These are phyloP conservation scores for Tenthredo mesomela DNA, from an alignment of 2,888 invertebrate species.

Conservation along the genomic window DNA sequence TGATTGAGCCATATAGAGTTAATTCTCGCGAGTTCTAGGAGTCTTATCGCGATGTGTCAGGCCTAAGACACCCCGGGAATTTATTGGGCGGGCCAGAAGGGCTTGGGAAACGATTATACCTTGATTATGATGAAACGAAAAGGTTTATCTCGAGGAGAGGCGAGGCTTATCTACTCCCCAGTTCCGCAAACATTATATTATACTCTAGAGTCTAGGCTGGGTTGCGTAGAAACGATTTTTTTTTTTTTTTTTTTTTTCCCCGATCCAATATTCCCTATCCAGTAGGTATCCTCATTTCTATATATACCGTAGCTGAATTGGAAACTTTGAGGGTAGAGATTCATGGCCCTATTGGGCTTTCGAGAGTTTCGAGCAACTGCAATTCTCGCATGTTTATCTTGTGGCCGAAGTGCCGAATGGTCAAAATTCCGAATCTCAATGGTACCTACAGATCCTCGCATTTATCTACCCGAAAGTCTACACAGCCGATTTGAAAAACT, in stretches of 20 bases:
- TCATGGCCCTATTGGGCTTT: not conserved
- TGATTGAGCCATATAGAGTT: constrained; percentile 38
- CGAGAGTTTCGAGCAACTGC: not conserved
- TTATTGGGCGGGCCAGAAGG: constrained; percentile 22
- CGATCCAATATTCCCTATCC: not conserved
- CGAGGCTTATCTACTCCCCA: not conserved
- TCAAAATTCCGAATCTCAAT: too few relatives aligned
- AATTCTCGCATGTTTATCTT: not conserved
- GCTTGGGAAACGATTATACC: constrained; percentile 32
- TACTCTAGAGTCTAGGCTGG: not conserved
- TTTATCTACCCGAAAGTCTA: too few relatives aligned
- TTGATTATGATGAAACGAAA: constrained; percentile 39
- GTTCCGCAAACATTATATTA: not conserved
- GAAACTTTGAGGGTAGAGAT: not conserved
- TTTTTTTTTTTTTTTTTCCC: not conserved
- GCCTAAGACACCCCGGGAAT: constrained; percentile 33
- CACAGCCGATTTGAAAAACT: too few relatives aligned
- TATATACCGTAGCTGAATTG: not conserved
- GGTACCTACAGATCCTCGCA: too few relatives aligned
- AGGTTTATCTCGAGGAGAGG: constrained; percentile 12
- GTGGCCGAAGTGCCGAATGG: too few relatives aligned
- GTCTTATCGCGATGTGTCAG: constrained; percentile 44
- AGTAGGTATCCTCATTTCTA: not conserved
- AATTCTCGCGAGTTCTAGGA: constrained; percentile 2
- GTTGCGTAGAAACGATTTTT: not conserved